Conservation (phyloP, 2,888 invertebrate species). For the Lordiphosa andalusiaca region DNA sequence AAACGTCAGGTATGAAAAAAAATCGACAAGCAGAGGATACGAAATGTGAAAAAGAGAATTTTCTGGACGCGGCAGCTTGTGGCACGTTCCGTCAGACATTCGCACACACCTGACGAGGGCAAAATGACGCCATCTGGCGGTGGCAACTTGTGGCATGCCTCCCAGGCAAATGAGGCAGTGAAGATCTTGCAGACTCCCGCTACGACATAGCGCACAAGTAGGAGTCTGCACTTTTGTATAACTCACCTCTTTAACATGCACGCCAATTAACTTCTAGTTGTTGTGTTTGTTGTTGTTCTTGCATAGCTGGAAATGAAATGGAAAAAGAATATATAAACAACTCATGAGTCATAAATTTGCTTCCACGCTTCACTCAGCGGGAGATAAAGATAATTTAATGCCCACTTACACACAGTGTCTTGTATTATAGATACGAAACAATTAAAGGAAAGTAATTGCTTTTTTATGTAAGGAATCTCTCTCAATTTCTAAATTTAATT, state of each 20-base stretch:
- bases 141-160: constrained; percentile 70
- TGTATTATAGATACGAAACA: constrained; percentile 49
- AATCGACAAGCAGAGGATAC: neutral
- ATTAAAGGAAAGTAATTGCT: constrained; percentile 54
- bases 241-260: constrained; percentile 62
- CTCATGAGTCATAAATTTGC: constrained; percentile 52
- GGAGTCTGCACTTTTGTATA: constrained; percentile 11
- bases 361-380: constrained; percentile 39
- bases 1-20: neutral
- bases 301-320: neutral
- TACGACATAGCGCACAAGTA: constrained; percentile 3
- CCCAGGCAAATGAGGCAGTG: constrained; percentile 39
- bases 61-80: constrained; percentile 27
- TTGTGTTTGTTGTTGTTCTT: constrained; percentile 18
- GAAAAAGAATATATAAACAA: constrained; percentile 17
- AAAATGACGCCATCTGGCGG: constrained; percentile 11
- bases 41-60: constrained; percentile 24
- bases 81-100: constrained; percentile 29
- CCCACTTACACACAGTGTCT: constrained; percentile 20
- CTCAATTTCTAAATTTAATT: constrained; percentile 32
- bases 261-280: constrained; percentile 49
- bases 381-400: constrained; percentile 37
- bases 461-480: constrained; percentile 45
- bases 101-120: constrained; percentile 11
- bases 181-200: constrained; percentile 1